Base-by-base conservation (phyloP, 2,888 invertebrate species). In the Salpingus planirostris region DNA sequence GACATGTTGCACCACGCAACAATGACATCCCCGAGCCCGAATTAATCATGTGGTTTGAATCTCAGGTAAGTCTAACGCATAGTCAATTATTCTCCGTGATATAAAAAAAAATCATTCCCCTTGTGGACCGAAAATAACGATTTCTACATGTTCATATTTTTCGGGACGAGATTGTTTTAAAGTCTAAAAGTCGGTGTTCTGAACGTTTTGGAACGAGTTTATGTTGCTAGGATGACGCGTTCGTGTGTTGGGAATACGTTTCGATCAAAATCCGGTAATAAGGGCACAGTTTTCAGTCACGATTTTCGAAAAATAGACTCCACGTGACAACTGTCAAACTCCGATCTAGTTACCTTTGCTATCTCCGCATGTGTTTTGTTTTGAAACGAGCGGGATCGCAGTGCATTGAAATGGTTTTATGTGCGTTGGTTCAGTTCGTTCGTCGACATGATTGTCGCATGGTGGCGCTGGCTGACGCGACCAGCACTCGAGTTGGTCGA, bases 351-450 rank as follows among this genome's bases (percentile, higher is more conserved):
- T 62, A 60, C 62, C 61, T 64, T 59, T 60, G 60, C 55, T 55
- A 61, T 61, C 60, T 60, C 59, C 58, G 62, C 63, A 64, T 64
- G 62, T 63, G 65, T 64, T 65, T 65, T 65, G 64, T 65, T 65
- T 65, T 64, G 63, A 64, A 63, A 62, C 62, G 60, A 62, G 61
- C 62, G 62, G 61, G 59, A 62, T 62, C 58, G 57, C 60, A 56
- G 56, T 61, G 63, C 64, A 64, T 63, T 64, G 60, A 62, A 65
- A 64, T 64, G 59, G 61, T 60, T 64, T 59, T 62, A 59, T 58
- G 57, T 56, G 49, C 57, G 55, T 56, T 60, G 46, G 61, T 34
- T 59, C 62, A 63, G 46, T 38, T 35, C n/a, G n/a, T n/a, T n/a
- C n/a, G n/a, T n/a, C 18, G 33, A 47, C 29, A 46, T n/a, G 42